These are phyloP conservation scores for Pseudonaja textilis DNA, from an alignment of 2,113 vertebrate genomes.

Conservation along the genomic window DNA sequence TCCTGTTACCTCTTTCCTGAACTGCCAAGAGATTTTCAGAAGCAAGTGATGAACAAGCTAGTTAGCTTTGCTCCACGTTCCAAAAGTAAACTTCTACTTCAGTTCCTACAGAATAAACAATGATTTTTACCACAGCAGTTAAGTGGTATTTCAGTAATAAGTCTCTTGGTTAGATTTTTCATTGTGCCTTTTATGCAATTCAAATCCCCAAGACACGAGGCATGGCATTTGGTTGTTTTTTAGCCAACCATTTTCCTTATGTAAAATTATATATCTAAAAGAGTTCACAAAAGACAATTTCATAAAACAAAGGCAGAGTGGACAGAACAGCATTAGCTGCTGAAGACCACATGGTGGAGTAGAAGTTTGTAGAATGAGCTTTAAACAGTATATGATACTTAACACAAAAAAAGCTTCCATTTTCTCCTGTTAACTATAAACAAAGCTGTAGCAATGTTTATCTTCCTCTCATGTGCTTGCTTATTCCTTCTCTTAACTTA, in stretches of 20 bases:
- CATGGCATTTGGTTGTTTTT: constrained; percentile 18
- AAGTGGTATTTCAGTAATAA: not conserved
- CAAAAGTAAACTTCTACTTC: constrained; percentile 14
- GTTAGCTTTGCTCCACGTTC: not conserved
- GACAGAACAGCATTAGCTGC: constrained; percentile 55
- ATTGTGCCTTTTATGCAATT: constrained; percentile 4
- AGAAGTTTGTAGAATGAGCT: constrained; percentile 65
- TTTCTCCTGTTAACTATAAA: constrained; percentile 68
- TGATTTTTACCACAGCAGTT: not conserved
- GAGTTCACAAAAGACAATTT: constrained; percentile 52
- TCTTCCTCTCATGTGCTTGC: constrained; percentile 51
- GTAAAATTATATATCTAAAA: constrained; percentile 50
- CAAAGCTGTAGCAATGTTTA: constrained; percentile 52
- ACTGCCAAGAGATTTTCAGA: not conserved
- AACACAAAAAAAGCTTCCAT: constrained; percentile 63
- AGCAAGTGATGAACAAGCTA: not conserved
- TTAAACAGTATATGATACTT: constrained; percentile 53
- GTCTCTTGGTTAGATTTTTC: constrained; percentile 8
- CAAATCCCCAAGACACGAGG: constrained; percentile 5
- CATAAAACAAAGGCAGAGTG: constrained; percentile 37
- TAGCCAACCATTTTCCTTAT: constrained; percentile 36
- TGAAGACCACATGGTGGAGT: constrained; percentile 68
- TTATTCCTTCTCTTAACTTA: not conserved
- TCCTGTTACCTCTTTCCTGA: not conserved
- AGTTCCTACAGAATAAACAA: not conserved